Evolutionary conservation across 2,888 invertebrate genomes (phyloP), one percentile per base, ranked within the genome.

Genomic region (Quadroppia sp.): DNA sequence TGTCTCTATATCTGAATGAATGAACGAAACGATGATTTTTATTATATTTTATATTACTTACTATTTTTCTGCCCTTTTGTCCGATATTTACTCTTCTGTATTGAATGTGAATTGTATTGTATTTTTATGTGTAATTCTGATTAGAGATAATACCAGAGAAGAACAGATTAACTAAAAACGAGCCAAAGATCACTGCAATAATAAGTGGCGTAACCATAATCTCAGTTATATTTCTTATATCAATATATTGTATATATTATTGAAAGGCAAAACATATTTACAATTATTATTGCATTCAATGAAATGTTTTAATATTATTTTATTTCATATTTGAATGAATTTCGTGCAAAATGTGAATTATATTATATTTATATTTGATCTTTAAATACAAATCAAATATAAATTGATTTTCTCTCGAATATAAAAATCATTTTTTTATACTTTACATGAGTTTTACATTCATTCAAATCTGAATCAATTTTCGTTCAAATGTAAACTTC

Each of bases 91-190:
- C 25, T n/a, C 25, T 53, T 61, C 32, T 32, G 25, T 1, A 25
- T 53, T 25, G 53, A 53, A 53, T 32, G 32, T 40, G 42, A 42
- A 67, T 67, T 40, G 56, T 23, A 28, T 9, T 59, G 67, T 67
- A 36, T 67, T 67, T 67, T 67, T 67, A 67, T 67, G 42, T 67
- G 36, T 67, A 67, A 42, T 67, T 40, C 23, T 67, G 67, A 67
- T 67, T 25, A 42, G n/a, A 67, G 67, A 42, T 42, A 42, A 67
- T 67, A 23, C 40, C 36, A 42, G 11, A 42, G 36, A 32, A 64
- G 28, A 56, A 61, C 30, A 61, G 61, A 28, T 61, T 61, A 61
- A 61, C 30, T 61, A 61, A 61, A 61, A 61, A 61, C 32, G 3
- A 67, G 40, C 42, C 42, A 23, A 17, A 42, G 61, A 13, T 53